Conservation (phyloP, 2,797 vertebrate species). For the Alca torda region DNA sequence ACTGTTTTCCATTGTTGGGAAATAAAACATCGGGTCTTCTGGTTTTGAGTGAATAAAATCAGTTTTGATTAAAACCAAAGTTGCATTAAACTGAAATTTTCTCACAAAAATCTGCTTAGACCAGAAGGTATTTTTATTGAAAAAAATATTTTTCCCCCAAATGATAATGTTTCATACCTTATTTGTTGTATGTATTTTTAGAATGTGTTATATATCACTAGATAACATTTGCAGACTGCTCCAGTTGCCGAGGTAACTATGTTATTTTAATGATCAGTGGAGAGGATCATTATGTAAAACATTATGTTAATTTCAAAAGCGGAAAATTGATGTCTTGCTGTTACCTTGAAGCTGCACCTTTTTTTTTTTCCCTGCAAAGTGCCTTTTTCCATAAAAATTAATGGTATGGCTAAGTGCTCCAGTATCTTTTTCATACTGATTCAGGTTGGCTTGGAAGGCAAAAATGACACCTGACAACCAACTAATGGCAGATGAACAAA, state of each 20-base stretch:
- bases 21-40: neutral
- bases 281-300: conserved; percentile 62
- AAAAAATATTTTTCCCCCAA: neutral
- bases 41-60: neutral
- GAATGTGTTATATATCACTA: conserved; percentile 49
- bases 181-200: conserved; percentile 55
- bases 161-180: conserved; percentile 25
- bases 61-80: neutral
- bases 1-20: neutral
- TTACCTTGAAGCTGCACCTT: conserved; percentile 37
- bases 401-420: neutral
- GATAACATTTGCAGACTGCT: conserved; percentile 54
- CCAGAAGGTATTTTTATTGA: conserved; percentile 9
- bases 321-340: conserved; percentile 62
- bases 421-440: neutral
- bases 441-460: neutral
- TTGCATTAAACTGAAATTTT: neutral
- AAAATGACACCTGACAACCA: neutral
- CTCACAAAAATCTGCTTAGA: neutral
- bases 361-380: neutral
- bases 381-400: conserved; percentile 13
- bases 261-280: conserved; percentile 63
- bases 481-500: neutral
- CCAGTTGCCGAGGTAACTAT: conserved; percentile 70
- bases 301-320: conserved; percentile 58